Base-by-base conservation (phyloP, 2,888 invertebrate genomes). In the Seira musarum region DNA sequence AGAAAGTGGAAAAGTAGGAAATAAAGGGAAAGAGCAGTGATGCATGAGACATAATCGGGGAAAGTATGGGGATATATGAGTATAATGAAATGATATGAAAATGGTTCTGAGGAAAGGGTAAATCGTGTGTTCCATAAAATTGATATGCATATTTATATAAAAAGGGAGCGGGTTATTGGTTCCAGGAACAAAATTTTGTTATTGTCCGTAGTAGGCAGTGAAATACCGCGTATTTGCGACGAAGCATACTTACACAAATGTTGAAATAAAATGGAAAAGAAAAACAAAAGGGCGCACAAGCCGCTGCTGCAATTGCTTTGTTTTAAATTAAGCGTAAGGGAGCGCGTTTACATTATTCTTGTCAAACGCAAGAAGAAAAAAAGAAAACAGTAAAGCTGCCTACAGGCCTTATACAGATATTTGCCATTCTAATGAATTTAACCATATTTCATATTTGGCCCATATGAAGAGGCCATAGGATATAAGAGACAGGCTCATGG, bases 251-350 rank as follows among this genome's bases (percentile, higher is more conserved):
- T n/a, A n/a, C n/a, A n/a, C n/a, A n/a, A n/a, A n/a, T n/a, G n/a
- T n/a, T n/a, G n/a, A 72, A 72, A 73, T 19, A 19, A 30, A 60
- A 2, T 60, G 22, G 68, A 53, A 63, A 63, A 19, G 72, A 25
- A 66, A 71, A 70, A 67, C 61, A 64, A 80, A 73, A 80, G 5
- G 40, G 73, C 63, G 68, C 68, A 73, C 73, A 80, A 68, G 68
- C 73, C 79, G 73, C 68, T n/a, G n/a, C n/a, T 73, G 57, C 79
- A 63, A 80, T 73, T 73, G 67, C 73, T 80, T 80, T 80, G 69
- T 80, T 73, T 80, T 73, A 80, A 80, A 80, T 80, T 80, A 80
- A 80, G 79, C 79, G 73, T 73, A 61, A 79, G 65, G 61, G 63
- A 76, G 49, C 35, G 19, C 69, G 69, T 64, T 76, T 76, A 49